phyloP scores from a whole-genome alignment of 1,140 invertebrate species.

The Thaumatotibia leucotreta region DNA sequence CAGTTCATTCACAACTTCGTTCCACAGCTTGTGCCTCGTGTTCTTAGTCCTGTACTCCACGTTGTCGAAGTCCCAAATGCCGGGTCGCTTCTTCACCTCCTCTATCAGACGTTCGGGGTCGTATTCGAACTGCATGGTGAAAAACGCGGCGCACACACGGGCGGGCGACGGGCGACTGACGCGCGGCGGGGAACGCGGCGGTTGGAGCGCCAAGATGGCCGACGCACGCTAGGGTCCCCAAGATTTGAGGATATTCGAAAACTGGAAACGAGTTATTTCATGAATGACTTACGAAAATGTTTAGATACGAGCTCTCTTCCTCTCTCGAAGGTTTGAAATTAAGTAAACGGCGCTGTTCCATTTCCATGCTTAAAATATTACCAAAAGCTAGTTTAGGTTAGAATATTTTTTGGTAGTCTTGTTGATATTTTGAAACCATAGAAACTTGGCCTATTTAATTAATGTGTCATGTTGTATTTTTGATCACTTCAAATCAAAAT shows the following conservation, averaged over 20 bases:
- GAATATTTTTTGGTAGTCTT: too few species aligned
- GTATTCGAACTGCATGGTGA: conserved; percentile 62
- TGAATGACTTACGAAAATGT: too few species aligned
- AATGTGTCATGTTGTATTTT: too few species aligned
- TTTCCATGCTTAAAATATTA: too few species aligned
- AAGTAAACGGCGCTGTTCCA: too few species aligned
- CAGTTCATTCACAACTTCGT: conserved; percentile 52
- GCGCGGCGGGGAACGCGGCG: conserved; percentile 59
- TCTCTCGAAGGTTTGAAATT: too few species aligned
- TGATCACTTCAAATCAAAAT: too few species aligned
- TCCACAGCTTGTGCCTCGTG: conserved; percentile 50
- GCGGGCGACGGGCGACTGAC: conserved; percentile 61
- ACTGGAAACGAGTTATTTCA: not conserved
- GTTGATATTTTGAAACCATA: too few species aligned
- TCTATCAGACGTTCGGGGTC: conserved; percentile 61
- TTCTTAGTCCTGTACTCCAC: conserved; percentile 49
- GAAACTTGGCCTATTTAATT: too few species aligned
- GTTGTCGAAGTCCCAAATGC: conserved; percentile 63
- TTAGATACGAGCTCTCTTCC: too few species aligned
- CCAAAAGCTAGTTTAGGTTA: too few species aligned
- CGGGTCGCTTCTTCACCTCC: conserved; percentile 59
- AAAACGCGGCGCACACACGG: conserved; percentile 38
- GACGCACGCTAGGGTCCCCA: conserved; percentile 36
- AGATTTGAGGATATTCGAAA: not conserved
- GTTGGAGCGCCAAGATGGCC: conserved; percentile 58